phyloP scores from a whole-genome alignment of 2,797 vertebrate genomes.

The Trachops cirrhosus region DNA sequence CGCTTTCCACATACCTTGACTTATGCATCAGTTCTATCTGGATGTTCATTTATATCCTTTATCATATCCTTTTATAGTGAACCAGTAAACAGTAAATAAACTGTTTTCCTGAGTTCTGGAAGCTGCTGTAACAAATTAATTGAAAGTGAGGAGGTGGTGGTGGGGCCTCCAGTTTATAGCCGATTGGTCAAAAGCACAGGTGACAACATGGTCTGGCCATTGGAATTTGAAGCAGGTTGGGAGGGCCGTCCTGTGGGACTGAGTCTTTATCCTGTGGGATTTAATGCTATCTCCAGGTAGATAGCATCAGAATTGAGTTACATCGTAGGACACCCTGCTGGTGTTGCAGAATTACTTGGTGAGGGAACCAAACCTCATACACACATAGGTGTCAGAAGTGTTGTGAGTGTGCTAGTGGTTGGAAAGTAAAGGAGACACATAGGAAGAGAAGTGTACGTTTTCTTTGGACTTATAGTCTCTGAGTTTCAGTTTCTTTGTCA shows the following conservation, averaged over 20 bases:
- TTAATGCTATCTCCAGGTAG: not conserved
- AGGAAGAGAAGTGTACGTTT: not conserved
- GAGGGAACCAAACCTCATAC: not conserved
- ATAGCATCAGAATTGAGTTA: not conserved
- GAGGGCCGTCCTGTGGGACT: not conserved
- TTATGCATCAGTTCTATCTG: not conserved
- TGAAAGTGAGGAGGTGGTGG: not conserved
- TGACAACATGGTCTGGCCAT: not conserved
- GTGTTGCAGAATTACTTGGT: not conserved
- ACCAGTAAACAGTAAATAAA: not conserved
- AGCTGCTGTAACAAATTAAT: not conserved
- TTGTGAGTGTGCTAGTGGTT: not conserved
- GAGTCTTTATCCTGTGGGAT: not conserved
- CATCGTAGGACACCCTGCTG: not conserved
- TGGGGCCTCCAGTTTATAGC: not conserved
- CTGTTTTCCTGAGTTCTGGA: not conserved
- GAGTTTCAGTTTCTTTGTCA: not conserved
- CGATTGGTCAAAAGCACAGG: not conserved
- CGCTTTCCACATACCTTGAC: not conserved
- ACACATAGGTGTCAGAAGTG: not conserved
- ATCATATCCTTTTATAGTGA: not conserved
- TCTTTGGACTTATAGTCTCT: not conserved
- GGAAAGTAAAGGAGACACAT: not conserved
- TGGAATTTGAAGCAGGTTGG: not conserved
- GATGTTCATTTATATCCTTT: not conserved